Evolutionary conservation across 1,140 invertebrate species (phyloP).

Genomic region (Lepidurus apus): DNA sequence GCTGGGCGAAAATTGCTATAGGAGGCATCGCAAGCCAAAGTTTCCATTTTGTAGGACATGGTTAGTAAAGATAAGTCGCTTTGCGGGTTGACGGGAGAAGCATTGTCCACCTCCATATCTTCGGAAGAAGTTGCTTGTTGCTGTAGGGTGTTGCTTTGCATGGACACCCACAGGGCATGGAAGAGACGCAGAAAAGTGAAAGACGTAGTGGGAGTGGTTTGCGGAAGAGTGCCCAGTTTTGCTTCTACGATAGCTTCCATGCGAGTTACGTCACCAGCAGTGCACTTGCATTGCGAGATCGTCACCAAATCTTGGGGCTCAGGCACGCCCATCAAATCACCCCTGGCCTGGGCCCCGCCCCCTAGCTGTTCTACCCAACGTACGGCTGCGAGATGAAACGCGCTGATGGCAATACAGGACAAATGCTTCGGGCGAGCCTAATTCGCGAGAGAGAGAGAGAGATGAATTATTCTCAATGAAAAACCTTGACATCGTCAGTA

Average conservation of each 20-base stretch:
- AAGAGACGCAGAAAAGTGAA: slow-evolving; percentile 62
- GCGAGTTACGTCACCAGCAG: slow-evolving; percentile 61
- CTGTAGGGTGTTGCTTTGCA: no score
- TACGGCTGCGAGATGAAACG: slow-evolving; percentile 58
- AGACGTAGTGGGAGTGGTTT: slow-evolving; percentile 54
- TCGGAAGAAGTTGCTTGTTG: slow-evolving; percentile 35
- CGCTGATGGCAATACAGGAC: slow-evolving; percentile 63
- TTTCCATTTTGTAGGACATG: slow-evolving; percentile 56
- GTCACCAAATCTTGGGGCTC: slow-evolving; percentile 50
- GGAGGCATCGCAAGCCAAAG: slow-evolving; percentile 61
- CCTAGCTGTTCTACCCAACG: slow-evolving; percentile 43
- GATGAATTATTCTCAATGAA: not conserved
- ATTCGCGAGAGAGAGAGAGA: slow-evolving; percentile 29
- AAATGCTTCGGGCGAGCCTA: slow-evolving; percentile 59
- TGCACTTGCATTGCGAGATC: slow-evolving; percentile 66
- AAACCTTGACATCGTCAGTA: no score
- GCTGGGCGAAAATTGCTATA: slow-evolving; percentile 60
- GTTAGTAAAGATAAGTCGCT: slow-evolving; percentile 49
- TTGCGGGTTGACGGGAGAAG: slow-evolving; percentile 47
- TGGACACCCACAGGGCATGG: slow-evolving; percentile 51
- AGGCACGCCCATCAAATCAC: slow-evolving; percentile 40
- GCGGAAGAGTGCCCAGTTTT: slow-evolving; percentile 59
- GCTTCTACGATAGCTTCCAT: slow-evolving; percentile 65
- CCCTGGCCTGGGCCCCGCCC: slow-evolving; percentile 40
- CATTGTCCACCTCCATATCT: slow-evolving; percentile 49